A percentile compares a stretch with the other conserved stretches of the same genome.
These are phyloP conservation scores for Sciaenops ocellatus DNA, from an alignment of 2,797 vertebrate species.

Conservation along the genomic window DNA sequence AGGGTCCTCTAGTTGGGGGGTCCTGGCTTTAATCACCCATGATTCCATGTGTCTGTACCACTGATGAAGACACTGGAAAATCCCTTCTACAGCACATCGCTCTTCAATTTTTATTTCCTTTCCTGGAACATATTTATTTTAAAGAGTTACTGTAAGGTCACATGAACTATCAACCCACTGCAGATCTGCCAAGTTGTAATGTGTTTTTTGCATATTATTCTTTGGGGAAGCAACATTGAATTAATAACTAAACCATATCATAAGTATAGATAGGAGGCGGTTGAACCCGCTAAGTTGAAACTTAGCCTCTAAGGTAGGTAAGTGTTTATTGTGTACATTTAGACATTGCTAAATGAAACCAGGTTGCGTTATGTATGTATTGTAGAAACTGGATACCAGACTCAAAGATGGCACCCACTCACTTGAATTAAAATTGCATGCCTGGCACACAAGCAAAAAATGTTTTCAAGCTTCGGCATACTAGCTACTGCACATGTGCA, in stretches of 20 bases:
- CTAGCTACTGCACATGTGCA: neutral
- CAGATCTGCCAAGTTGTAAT: neutral
- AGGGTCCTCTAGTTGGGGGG: neutral
- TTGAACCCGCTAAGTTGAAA: neutral
- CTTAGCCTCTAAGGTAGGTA: neutral
- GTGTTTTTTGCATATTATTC: neutral
- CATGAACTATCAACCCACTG: neutral
- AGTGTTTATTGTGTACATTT: neutral
- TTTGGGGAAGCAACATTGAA: neutral
- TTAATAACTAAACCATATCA: neutral
- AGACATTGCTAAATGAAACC: neutral
- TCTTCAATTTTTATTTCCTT: neutral
- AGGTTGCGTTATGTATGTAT: neutral
- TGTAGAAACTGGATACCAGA: neutral
- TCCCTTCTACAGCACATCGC: neutral
- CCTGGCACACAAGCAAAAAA: neutral
- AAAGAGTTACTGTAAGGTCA: conserved; percentile 5
- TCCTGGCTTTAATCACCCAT: conserved; percentile 15
- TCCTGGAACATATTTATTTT: neutral
- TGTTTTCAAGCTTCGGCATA: neutral
- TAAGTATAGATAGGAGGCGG: neutral
- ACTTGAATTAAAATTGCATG: neutral
- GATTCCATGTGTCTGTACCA: conserved; percentile 4
- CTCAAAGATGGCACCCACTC: neutral
- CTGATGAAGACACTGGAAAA: conserved; percentile 18